Evolutionary conservation across 2,113 vertebrate species (phyloP), one percentile per base, ranked within the genome.

Genomic region (Strix uralensis): DNA sequence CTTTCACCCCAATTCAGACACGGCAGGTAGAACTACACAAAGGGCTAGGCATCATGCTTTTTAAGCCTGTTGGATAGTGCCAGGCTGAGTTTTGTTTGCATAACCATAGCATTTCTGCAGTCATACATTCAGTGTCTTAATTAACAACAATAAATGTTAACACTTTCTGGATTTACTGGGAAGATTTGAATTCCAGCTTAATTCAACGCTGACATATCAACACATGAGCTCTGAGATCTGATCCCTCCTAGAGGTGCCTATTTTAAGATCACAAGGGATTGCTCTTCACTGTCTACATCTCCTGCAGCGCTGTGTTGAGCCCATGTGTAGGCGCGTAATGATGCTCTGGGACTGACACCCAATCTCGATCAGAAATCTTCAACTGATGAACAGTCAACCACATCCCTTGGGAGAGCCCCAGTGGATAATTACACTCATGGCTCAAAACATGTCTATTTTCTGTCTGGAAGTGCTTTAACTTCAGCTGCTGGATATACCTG

Each of bases 251-350:
- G 51, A 81, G 55, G 29, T 81, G 59, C 27, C 79, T 88, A 1
- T 30, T 86, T 91, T 36, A 29, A 38, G 57, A 84, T 84, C 91
- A 42, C 71, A 73, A 4, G 70, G 58, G 65, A 11, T 7, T 66
- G 47, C 51, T 57, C 32, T 86, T 86, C 2, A 4, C 52, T 19
- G 9, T 36, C 80, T 70, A 5, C 52, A 36, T 62, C 77, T 83
- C 51, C 75, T 59, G 72, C 65, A 55, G 65, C 0, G 2, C 40
- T 32, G 8, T 2, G 6, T 54, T 4, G 21, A 73, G 58, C 58
- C 40, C 62, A 38, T 0, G 1, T 20, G 81, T 57, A 61, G 70
- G 42, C 72, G 11, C 2, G 0, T 44, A 30, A 3, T 0, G 3
- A 49, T n/a, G 70, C 51, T 46, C 47, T 49, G 61, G 65, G 77